Evolutionary conservation across 2,113 vertebrate species (phyloP), one percentile per base, ranked within the genome.

Genomic region (Labeo catla): DNA sequence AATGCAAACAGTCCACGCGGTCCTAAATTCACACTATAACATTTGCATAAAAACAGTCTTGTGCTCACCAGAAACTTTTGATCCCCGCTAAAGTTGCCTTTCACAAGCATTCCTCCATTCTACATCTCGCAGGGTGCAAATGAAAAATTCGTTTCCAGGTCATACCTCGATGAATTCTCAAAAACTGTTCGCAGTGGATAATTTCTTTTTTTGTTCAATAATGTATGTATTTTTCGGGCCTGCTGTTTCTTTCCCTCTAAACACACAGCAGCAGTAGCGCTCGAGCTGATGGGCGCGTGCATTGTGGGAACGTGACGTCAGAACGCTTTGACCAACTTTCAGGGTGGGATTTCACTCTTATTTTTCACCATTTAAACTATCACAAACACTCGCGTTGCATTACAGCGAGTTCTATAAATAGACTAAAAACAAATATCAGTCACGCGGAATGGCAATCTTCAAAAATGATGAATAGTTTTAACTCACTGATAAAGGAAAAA

Each of bases 281-380:
- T 93, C 88, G 87, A 89, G 86, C 84, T 66, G 76, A 73, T 73
- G 89, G 92, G 93, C 94, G 90, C 92, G 89, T 92, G 95, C 94
- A 95, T 95, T 94, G 91, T 95, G 95, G 95, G 95, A 95, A 89
- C 91, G 87, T 95, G 94, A 95, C 95, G 95, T 95, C 94, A 95
- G 89, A 36, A 6, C 23, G 4, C 57, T 70, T 77, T 68, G 84
- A 34, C 4, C 61, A 78, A 66, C 74, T 76, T 57, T 54, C 61
- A 79, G 76, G 84, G 84, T 72, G 78, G 85, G 78, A 65, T 79
- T 83, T 83, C 81, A 70, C 81, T 70, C 47, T 19, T 83, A 36
- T 54, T 83, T 54, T 82, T 70, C 80, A 34, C 23, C 65, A n/a
- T 82, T 70, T 54, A 83, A 68, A 68, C 16, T 57, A 10, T 36